Conservation (phyloP, 2,797 vertebrate genomes). For the Petrocephalus schoutedeni region DNA sequence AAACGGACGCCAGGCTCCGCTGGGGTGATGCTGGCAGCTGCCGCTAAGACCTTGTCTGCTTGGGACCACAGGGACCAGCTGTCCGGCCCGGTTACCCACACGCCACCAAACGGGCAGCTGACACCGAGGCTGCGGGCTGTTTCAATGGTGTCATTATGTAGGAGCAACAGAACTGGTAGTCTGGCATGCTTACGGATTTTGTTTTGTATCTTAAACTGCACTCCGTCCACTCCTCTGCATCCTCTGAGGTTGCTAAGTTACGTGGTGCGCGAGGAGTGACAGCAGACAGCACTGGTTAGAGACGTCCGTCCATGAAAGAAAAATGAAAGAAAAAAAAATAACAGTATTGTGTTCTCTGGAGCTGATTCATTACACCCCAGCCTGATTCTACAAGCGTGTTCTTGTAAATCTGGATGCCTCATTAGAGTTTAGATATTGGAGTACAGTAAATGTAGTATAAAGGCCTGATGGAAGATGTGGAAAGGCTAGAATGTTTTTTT, state of each 20-base stretch:
- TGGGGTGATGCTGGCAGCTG: slow-evolving; percentile 20
- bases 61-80: slow-evolving; percentile 15
- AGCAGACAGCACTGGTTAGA: neutral
- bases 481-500: neutral
- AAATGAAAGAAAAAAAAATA: neutral
- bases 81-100: neutral
- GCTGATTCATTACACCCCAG: neutral
- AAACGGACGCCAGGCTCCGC: neutral
- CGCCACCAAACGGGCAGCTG: slow-evolving; percentile 8
- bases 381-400: neutral
- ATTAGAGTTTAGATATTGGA: neutral
- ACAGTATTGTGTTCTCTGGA: neutral
- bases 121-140: neutral
- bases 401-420: neutral
- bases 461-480: neutral
- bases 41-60: slow-evolving; percentile 7
- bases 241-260: neutral
- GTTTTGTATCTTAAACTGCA: slow-evolving; percentile 4
- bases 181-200: neutral
- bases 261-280: neutral
- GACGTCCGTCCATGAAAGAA: neutral
- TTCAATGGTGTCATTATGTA: slow-evolving; percentile 4
- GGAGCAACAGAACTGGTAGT: neutral
- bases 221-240: neutral
- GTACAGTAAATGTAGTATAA: neutral